phyloP scores from a whole-genome alignment of 2,888 invertebrate genomes.

The Himalopsyche japonica region DNA sequence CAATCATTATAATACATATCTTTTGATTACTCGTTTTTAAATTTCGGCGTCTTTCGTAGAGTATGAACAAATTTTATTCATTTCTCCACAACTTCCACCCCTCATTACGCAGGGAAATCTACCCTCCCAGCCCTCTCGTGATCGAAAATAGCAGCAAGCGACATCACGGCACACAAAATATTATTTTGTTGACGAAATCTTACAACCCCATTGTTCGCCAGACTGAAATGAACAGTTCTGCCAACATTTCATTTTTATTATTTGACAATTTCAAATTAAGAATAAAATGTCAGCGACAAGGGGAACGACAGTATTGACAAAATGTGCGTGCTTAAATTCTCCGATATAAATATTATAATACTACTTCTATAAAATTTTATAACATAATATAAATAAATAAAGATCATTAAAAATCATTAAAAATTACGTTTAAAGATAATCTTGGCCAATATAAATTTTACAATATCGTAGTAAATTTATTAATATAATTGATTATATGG shows the following conservation, averaged over 20 bases:
- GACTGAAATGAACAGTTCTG: conserved; percentile 31
- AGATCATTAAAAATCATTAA: too few relatives aligned
- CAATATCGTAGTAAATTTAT: too few relatives aligned
- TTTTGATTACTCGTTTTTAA: too few relatives aligned
- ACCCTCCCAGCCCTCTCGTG: neutral
- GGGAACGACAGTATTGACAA: neutral
- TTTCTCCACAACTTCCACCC: neutral
- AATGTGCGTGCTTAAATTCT: neutral
- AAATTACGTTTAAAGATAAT: too few relatives aligned
- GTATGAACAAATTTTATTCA: too few relatives aligned
- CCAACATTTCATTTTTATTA: conserved; percentile 30
- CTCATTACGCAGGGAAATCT: neutral
- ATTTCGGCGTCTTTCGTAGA: too few relatives aligned
- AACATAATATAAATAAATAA: too few relatives aligned
- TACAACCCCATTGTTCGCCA: conserved; percentile 19
- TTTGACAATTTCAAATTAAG: conserved; percentile 28
- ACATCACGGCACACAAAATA: conserved; percentile 4
- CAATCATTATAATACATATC: too few relatives aligned
- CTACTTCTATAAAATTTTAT: too few relatives aligned
- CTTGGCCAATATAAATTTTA: too few relatives aligned
- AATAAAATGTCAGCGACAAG: neutral
- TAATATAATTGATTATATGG: too few relatives aligned
- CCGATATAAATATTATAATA: neutral
- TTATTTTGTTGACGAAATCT: conserved; percentile 20
- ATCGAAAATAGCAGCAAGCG: conserved; percentile 14